Conservation (phyloP, 2,113 vertebrate genomes). For the Cynoglossus semilaevis region DNA sequence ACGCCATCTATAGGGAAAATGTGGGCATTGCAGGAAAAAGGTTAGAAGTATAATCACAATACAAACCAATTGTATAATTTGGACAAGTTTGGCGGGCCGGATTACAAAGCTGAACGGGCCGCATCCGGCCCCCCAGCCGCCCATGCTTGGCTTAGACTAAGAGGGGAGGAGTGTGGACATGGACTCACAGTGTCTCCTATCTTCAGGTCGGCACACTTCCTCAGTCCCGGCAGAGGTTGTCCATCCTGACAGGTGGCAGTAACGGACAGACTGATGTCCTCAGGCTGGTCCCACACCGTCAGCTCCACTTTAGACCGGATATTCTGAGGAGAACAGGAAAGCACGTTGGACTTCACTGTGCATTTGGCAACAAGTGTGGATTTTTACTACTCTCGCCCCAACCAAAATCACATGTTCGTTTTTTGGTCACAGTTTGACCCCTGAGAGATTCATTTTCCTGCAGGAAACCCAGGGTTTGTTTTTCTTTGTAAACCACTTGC, state of each 20-base stretch:
- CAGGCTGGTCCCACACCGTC: conserved; percentile 90
- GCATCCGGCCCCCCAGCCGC: no score
- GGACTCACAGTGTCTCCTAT: conserved; percentile 94
- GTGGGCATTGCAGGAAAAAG: no score
- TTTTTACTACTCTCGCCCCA: no score
- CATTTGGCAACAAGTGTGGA: no score
- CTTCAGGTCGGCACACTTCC: conserved; percentile 91
- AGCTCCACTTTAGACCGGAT: conserved; percentile 97
- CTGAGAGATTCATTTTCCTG: background rate
- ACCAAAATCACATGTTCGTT: no score
- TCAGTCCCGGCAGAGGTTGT: conserved; percentile 82
- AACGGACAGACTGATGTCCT: conserved; percentile 89
- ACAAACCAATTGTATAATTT: no score
- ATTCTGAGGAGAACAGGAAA: conserved; percentile 75
- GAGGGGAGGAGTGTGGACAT: background rate
- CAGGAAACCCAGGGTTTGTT: background rate
- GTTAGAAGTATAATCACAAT: no score
- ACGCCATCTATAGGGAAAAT: no score
- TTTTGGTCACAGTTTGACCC: no score
- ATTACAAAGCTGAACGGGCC: no score
- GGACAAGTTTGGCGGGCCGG: no score
- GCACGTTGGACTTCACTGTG: background rate
- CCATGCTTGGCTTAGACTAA: background rate
- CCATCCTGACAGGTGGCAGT: conserved; percentile 95
- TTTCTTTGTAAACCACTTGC: background rate